These are phyloP conservation scores for Vireo griseus DNA, from an alignment of 2,797 vertebrate species.

Conservation along the genomic window DNA sequence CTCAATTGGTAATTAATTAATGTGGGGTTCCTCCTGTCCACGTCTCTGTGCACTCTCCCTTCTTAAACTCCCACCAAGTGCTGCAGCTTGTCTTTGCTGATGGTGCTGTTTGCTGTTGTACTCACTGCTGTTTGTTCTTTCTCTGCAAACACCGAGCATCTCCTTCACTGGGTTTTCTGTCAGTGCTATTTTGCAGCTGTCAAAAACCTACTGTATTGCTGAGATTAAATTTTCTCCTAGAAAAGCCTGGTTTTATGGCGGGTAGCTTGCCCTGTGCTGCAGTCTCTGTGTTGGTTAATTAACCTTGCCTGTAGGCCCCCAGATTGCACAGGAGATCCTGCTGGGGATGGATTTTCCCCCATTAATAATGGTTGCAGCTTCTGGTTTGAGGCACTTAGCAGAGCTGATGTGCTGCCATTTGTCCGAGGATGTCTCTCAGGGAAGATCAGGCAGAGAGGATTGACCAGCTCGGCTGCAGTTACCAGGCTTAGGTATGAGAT, in stretches of 20 bases:
- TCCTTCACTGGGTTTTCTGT: neutral
- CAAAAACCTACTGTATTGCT: neutral
- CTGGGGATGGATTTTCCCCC: neutral
- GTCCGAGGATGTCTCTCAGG: neutral
- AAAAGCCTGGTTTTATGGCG: neutral
- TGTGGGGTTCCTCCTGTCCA: neutral
- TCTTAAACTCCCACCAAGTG: neutral
- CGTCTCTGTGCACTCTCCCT: fast-evolving
- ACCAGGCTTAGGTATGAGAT: neutral
- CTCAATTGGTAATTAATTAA: neutral
- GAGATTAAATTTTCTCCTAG: neutral
- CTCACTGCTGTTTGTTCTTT: neutral
- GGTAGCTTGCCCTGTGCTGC: neutral
- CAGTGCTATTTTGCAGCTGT: neutral
- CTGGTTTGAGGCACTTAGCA: neutral
- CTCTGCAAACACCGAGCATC: neutral
- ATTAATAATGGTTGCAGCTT: neutral
- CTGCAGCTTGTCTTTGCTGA: neutral
- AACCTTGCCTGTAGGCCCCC: neutral
- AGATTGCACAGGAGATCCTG: neutral
- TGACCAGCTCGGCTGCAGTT: neutral
- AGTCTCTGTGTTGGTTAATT: neutral
- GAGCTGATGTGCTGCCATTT: neutral
- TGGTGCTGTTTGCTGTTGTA: neutral
- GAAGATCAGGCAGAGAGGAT: neutral